Conservation (phyloP, 2,888 invertebrate genomes). For the Leptura quadrifasciata region DNA sequence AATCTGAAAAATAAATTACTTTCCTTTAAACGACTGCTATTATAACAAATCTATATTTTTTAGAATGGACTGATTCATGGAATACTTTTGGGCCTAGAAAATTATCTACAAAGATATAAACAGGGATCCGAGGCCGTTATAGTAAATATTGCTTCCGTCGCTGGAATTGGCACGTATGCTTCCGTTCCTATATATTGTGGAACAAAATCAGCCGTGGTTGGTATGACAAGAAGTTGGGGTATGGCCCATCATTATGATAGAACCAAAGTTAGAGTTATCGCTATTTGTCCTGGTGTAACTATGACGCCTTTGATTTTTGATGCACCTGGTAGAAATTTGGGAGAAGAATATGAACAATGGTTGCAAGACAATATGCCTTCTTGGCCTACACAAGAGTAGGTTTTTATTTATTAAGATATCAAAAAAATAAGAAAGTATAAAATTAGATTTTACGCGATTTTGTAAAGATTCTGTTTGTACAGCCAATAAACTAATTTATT, state of each 20-base stretch:
- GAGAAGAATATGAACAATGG: conserved; percentile 36
- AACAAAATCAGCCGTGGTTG: conserved; percentile 53
- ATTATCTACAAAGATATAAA: conserved; percentile 51
- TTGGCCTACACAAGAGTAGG: too few relatives aligned
- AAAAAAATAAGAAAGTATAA: too few relatives aligned
- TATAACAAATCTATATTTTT: conserved; percentile 57
- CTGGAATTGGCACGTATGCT: conserved; percentile 36
- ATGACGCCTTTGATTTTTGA: conserved; percentile 69
- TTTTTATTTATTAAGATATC: too few relatives aligned
- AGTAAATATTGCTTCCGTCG: conserved; percentile 52
- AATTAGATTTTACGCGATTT: too few relatives aligned
- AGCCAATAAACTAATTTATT: too few relatives aligned
- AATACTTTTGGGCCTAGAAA: conserved; percentile 53
- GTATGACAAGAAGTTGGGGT: conserved; percentile 53
- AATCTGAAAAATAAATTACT: too few relatives aligned
- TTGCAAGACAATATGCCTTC: not conserved
- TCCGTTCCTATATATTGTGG: conserved; percentile 50
- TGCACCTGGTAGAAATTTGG: conserved; percentile 43
- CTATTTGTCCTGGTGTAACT: conserved; percentile 76
- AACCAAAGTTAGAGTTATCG: conserved; percentile 74
- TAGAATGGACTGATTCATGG: conserved; percentile 55
- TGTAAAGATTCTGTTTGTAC: too few relatives aligned
- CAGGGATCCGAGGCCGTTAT: conserved; percentile 55
- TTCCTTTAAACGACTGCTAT: not conserved
- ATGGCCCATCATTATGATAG: conserved; percentile 64